phyloP scores from a whole-genome alignment of 1,140 invertebrate genomes.

The Eumaeus atala region DNA sequence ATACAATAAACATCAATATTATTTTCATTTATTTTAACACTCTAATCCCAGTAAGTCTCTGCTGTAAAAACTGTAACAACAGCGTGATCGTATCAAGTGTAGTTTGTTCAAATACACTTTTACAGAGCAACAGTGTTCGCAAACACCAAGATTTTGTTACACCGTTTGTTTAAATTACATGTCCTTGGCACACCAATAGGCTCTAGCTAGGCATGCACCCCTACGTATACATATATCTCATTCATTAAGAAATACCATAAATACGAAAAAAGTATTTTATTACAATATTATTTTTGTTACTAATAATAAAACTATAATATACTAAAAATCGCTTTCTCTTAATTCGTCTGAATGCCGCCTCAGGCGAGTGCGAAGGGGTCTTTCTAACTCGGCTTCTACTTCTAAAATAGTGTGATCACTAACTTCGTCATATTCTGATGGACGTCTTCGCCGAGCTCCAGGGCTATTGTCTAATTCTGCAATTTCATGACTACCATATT shows the following conservation, averaged over 20 bases:
- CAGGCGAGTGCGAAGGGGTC: constrained; percentile 40
- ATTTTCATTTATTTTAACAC: constrained; percentile 18
- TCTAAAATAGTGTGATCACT: constrained; percentile 43
- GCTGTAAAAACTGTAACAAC: too few species aligned
- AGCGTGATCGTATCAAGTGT: too few species aligned
- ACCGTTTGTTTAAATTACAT: too few species aligned
- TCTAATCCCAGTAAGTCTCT: background rate
- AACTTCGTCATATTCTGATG: constrained; percentile 43
- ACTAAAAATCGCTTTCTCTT: constrained; percentile 59
- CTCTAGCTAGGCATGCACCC: too few species aligned
- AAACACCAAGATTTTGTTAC: too few species aligned
- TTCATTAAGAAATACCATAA: too few species aligned
- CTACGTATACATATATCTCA: too few species aligned
- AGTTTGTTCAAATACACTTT: too few species aligned
- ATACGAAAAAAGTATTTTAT: too few species aligned
- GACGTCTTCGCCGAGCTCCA: constrained; percentile 50
- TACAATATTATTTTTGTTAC: too few species aligned
- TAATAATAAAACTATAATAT: constrained; percentile 12
- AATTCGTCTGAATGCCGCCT: constrained; percentile 46
- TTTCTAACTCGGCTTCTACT: constrained; percentile 47
- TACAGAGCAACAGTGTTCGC: too few species aligned
- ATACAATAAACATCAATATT: constrained; percentile 12
- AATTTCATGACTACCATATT: constrained; percentile 62
- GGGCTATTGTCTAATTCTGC: constrained; percentile 59
- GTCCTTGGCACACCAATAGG: too few species aligned